Evolutionary conservation across 2,113 vertebrate genomes (phyloP), one percentile per base, ranked within the genome.

Genomic region (Columba livia): DNA sequence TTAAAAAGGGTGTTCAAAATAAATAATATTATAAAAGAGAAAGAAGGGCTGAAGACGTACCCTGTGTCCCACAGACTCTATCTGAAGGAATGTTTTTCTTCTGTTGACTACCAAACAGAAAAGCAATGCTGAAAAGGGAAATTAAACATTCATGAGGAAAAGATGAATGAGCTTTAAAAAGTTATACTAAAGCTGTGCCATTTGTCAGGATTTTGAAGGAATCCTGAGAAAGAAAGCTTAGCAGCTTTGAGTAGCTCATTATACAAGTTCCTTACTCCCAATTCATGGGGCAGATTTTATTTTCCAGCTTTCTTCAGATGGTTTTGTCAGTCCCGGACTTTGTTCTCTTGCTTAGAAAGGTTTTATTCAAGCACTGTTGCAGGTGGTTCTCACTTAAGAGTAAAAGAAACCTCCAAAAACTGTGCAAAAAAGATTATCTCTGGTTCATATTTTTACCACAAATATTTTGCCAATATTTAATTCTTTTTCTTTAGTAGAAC

Each of bases 131-230:
- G 32, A 79, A 44, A 79, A 87, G 6, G 53, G 10, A 79, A 74
- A 79, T 74, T 40, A 79, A 87, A 84, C 62, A 75, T 87, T 75
- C 74, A 87, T 31, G 62, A 79, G 32, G 17, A 66, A 77, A 56
- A 85, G 85, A 89, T 17, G n/a, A 80, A 77, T 13, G 6, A 75
- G 24, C 20, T 80, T 79, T 60, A 58, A 88, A 74, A 91, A 61
- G 50, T 31, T 71, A 71, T 20, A 44, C 47, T 56, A 77, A 85
- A 85, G 51, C 58, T 91, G 47, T 65, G 34, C 10, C 65, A 56
- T 66, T 89, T 77, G 23, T 54, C 58, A 81, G 51, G 38, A 34
- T 56, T 91, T 85, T 91, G 47, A 77, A 80, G 57, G 47, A 85
- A 75, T 71, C 24, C 28, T 81, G 40, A 75, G 47, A 50, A 62